phyloP scores from a whole-genome alignment of 37 sponge, comb jelly and placozoan species.

The Agelas oroides region DNA sequence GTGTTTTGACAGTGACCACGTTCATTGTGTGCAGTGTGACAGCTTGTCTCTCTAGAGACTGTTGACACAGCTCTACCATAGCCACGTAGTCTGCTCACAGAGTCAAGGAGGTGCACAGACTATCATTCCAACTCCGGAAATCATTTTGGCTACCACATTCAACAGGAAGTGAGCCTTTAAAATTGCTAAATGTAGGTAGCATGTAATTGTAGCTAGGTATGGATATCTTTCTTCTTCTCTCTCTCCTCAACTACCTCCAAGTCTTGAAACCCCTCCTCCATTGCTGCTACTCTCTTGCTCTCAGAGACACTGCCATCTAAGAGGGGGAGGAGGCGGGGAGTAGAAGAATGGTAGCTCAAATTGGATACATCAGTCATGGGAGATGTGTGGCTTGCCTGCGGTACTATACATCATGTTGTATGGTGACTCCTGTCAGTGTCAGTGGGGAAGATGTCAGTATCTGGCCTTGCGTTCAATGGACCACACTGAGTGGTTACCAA shows the following conservation, averaged over 20 bases:
- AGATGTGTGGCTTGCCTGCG: not conserved
- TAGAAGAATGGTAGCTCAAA: not conserved
- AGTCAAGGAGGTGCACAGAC: not conserved
- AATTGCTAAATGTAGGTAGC: too few species aligned
- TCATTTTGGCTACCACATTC: too few species aligned
- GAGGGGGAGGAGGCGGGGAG: not conserved
- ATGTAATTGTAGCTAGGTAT: too few species aligned
- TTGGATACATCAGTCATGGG: not conserved
- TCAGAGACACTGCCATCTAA: not conserved
- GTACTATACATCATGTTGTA: not conserved
- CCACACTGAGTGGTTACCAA: too few species aligned
- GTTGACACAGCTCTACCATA: slow-evolving; percentile 7
- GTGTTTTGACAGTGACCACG: slow-evolving; percentile 4
- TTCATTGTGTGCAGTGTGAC: slow-evolving; percentile 18
- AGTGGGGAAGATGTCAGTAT: not conserved
- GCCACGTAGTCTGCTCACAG: slow-evolving; percentile 4
- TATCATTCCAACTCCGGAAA: too few species aligned
- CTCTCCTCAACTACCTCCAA: slow-evolving; percentile 13
- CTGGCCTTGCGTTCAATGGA: too few species aligned
- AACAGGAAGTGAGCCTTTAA: too few species aligned
- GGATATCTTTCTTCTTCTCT: slow-evolving; percentile 27
- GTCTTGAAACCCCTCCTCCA: not conserved
- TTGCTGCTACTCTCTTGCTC: not conserved
- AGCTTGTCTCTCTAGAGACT: not conserved
- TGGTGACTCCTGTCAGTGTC: not conserved